These are phyloP conservation scores for Rynchops niger DNA, from an alignment of 2,113 vertebrate genomes.

Conservation along the genomic window DNA sequence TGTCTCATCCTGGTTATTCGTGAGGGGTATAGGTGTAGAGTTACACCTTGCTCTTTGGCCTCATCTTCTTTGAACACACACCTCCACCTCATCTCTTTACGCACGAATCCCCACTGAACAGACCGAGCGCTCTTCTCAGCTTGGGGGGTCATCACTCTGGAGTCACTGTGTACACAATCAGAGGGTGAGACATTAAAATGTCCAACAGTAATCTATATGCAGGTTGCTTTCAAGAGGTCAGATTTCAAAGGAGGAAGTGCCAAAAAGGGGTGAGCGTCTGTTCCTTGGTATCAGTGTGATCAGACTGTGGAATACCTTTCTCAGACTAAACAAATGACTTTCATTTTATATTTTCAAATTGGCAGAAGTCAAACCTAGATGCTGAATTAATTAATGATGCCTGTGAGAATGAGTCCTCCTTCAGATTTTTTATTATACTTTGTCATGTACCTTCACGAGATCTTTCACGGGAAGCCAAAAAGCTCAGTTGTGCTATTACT, in stretches of 20 bases:
- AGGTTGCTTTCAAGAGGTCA: background rate
- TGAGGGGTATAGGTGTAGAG: background rate
- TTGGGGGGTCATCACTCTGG: background rate
- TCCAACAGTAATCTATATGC: background rate
- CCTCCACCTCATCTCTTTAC: background rate
- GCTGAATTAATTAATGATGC: slow-evolving; percentile 11
- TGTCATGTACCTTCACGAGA: background rate
- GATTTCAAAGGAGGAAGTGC: background rate
- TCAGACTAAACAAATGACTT: slow-evolving; percentile 44
- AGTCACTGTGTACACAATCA: background rate
- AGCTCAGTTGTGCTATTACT: background rate
- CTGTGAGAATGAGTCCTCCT: background rate
- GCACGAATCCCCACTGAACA: background rate
- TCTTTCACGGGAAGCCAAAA: background rate
- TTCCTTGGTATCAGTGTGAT: background rate
- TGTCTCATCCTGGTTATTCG: background rate
- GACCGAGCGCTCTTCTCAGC: background rate
- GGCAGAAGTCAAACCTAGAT: background rate
- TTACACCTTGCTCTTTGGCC: background rate
- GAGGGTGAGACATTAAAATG: background rate
- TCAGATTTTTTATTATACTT: background rate
- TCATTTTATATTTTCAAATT: slow-evolving; percentile 13
- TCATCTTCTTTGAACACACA: background rate
- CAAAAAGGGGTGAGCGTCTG: background rate
- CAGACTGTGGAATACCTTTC: slow-evolving; percentile 7